Evolutionary conservation across 2,113 vertebrate genomes (phyloP), one percentile per base, ranked within the genome.

Genomic region (Carassius carassius): DNA sequence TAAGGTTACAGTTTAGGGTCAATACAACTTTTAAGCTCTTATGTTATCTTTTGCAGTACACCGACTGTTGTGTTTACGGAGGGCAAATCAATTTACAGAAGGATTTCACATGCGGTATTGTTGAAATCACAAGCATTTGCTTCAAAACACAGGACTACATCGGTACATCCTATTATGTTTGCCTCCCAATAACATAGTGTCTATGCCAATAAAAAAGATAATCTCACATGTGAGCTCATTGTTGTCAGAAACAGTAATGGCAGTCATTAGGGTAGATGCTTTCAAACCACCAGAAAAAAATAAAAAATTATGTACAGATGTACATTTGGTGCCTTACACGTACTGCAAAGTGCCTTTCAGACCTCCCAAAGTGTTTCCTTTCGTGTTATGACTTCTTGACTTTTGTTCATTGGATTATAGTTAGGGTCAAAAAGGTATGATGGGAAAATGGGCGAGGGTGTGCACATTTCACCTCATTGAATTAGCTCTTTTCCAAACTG

Each of bases 1-100:
- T 90, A 89, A 85, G 85, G 78, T 25, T 14, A 75, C 62, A 41
- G 87, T 91, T 89, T 70, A 41, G 12, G 51, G 49, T 49, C 51
- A 23, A 49, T 58, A 19, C 73, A 63, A 23, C 78, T 78, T 82
- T 81, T 62, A 16, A 51, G 47, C 44, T 11, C 58, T 23, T 51
- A 41, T 16, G 44, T 37, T 47, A 37, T n/a, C 49, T 79, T 69
- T 70, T 37, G 3, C 69, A 67, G 21, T 41, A 72, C 51, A 56
- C 41, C 16, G n/a, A 65, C 35, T 47, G 60, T 44, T 62, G 21
- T 9, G 21, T 25, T 75, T 80, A 23, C 12, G 5, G 12, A 49
- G 62, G 41, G 23, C 29, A 65, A 69, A 69, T 81, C 25, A 35
- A 13, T 81, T 54, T 54, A 56, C 49, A 77, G 49, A 63, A 25